Conservation (phyloP, 2,888 invertebrate species). For the Choristoneura rosaceana region DNA sequence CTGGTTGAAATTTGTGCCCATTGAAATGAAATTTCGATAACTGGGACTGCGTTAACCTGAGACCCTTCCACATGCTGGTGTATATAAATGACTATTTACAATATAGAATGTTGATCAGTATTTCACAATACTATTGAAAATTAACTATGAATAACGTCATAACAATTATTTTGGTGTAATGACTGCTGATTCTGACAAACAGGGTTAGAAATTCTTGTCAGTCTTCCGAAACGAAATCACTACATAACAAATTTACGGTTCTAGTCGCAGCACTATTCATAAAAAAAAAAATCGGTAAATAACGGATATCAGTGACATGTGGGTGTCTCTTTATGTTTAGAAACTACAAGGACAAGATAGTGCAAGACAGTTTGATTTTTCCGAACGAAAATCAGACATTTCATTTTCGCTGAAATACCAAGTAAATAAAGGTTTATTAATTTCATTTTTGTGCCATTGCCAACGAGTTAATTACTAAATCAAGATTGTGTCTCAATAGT, state of each 20-base stretch:
- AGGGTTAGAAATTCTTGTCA: slow-evolving; percentile 78
- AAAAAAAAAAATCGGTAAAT: background rate
- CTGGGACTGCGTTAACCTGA: slow-evolving; percentile 79
- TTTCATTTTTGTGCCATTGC: slow-evolving; percentile 19
- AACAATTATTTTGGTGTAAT: slow-evolving; percentile 53
- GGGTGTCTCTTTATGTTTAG: slow-evolving; percentile 24
- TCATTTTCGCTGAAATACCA: slow-evolving; percentile 40
- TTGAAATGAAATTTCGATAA: slow-evolving; percentile 77
- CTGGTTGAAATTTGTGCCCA: slow-evolving; percentile 72
- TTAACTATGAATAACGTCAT: slow-evolving; percentile 68
- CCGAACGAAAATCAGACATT: slow-evolving; percentile 37
- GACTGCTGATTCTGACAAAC: slow-evolving; percentile 72
- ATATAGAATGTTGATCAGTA: slow-evolving; percentile 54
- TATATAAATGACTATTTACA: slow-evolving; percentile 59
- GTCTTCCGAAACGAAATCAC: slow-evolving; percentile 30
- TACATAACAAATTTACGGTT: slow-evolving; percentile 21
- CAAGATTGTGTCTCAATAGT: slow-evolving; percentile 22
- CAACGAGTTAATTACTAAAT: slow-evolving; percentile 14
- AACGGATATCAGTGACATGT: background rate
- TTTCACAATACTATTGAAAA: slow-evolving; percentile 71
- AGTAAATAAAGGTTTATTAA: slow-evolving; percentile 36
- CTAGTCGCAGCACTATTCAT: slow-evolving; percentile 1
- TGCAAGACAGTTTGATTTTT: slow-evolving; percentile 13
- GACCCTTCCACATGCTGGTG: slow-evolving; percentile 79
- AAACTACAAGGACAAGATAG: background rate